Evolutionary conservation across 2,113 vertebrate species (phyloP).

Genomic region (Dolichotis patagonum): DNA sequence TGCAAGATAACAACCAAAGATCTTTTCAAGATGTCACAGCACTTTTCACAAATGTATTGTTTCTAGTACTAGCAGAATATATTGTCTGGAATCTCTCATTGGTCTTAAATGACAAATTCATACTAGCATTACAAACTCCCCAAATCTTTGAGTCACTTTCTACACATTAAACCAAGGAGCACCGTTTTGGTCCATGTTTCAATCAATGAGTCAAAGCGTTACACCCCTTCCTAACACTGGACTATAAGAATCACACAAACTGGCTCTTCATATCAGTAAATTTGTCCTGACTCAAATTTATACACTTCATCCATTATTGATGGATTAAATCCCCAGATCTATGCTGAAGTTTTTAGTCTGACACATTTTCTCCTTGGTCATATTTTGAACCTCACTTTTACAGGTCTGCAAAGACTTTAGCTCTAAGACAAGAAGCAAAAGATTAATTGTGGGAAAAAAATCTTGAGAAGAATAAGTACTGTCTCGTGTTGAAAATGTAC

Average conservation of each 20-base stretch:
- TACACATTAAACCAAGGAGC: neutral
- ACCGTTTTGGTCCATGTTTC: neutral
- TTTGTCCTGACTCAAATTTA: neutral
- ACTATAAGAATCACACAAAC: neutral
- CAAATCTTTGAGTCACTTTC: neutral
- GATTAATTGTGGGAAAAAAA: rapidly evolving
- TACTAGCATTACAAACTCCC: neutral
- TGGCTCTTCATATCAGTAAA: neutral
- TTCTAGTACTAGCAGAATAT: neutral
- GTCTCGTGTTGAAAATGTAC: neutral
- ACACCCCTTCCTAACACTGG: neutral
- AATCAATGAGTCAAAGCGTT: neutral
- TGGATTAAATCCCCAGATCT: too few relatives aligned
- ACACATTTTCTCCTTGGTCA: neutral
- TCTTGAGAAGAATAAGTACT: neutral
- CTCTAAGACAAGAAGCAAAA: neutral
- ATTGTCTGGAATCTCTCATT: neutral
- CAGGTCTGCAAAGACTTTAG: neutral
- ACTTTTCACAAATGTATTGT: neutral
- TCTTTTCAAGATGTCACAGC: neutral
- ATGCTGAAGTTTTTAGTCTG: neutral
- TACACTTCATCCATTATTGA: neutral
- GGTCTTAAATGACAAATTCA: neutral
- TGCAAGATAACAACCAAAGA: neutral
- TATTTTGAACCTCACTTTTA: neutral